Evolutionary conservation across 1,140 invertebrate genomes (phyloP), one percentile per base, ranked within the genome.

Genomic region (Platyscapa corneri): DNA sequence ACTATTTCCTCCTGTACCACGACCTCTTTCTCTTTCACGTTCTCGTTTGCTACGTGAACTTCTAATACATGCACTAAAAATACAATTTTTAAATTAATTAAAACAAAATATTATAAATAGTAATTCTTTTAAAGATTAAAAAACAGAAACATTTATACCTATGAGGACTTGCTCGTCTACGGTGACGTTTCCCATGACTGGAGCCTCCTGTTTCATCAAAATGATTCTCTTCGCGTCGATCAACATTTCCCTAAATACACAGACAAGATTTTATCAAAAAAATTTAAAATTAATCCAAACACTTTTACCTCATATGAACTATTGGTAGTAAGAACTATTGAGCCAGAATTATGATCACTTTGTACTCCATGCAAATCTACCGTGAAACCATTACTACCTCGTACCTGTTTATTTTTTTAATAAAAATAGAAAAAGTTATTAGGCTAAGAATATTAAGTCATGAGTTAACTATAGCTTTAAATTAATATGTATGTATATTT

Each of bases 111-210:
- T 72, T 75, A 5, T 72, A 49, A 81, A 65, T 34, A 53, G 49
- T 53, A 75, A 46, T 14, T 2, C 27, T 23, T 27, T 27, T 10
- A 60, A 60, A 60, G 8, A 42, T 27, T 5, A 27, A n/a, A n/a
- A 23, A 70, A 37, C 7, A 74, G 34, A 74, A 74, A 65, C 65
- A 23, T 79, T 56, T 6, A 56, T 92, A 94, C 94, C 94, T 92
- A 83, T 94, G 93, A 23, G 95, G 95, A 86, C 94, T 95, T 34
- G 94, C 93, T 83, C 94, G 90, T 89, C 94, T 94, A 37, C 95
- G 89, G 81, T 92, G 92, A 78, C 95, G 90, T 90, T 96, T 96
- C 77, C 94, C 94, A 91, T 95, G 94, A 89, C 93, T 94, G 16
- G 94, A 91, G 8, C 93, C 92, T 85, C 92, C 93, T 72, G 94